A percentile compares a stretch with the other conserved stretches of the same genome.
phyloP scores from a whole-genome alignment of 2,797 vertebrate genomes.

The Cheirogaleus major region DNA sequence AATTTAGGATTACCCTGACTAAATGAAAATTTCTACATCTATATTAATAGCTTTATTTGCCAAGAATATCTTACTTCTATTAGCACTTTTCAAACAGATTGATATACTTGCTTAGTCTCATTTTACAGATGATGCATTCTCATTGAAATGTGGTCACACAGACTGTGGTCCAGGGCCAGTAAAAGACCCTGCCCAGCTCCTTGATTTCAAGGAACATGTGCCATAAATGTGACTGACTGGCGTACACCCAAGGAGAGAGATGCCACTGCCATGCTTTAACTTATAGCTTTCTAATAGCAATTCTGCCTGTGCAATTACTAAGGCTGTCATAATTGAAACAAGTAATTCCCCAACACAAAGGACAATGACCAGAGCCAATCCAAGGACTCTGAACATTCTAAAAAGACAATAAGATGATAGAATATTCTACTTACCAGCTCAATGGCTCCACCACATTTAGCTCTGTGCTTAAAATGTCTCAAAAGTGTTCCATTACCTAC shows the following conservation, averaged over 20 bases:
- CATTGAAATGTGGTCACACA: not conserved
- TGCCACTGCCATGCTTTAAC: not conserved
- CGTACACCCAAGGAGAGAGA: not conserved
- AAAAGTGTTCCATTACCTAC: not conserved
- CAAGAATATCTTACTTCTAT: conserved; percentile 30
- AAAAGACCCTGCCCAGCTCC: not conserved
- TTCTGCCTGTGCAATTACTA: not conserved
- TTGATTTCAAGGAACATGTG: not conserved
- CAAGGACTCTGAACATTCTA: not conserved
- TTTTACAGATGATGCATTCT: not conserved
- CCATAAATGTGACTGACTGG: not conserved
- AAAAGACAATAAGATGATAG: not conserved
- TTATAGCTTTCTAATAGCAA: not conserved
- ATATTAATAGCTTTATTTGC: not conserved
- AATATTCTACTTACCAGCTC: not conserved
- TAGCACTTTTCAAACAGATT: not conserved
- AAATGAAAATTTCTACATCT: not conserved
- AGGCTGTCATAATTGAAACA: not conserved
- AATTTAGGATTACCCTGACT: not conserved
- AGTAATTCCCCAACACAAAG: not conserved
- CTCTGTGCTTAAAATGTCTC: not conserved
- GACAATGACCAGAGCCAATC: not conserved
- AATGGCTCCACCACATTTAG: not conserved
- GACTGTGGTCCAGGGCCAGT: not conserved
- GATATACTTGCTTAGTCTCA: not conserved